phyloP scores from a whole-genome alignment of 2,113 vertebrate genomes.

The Anguilla rostrata region DNA sequence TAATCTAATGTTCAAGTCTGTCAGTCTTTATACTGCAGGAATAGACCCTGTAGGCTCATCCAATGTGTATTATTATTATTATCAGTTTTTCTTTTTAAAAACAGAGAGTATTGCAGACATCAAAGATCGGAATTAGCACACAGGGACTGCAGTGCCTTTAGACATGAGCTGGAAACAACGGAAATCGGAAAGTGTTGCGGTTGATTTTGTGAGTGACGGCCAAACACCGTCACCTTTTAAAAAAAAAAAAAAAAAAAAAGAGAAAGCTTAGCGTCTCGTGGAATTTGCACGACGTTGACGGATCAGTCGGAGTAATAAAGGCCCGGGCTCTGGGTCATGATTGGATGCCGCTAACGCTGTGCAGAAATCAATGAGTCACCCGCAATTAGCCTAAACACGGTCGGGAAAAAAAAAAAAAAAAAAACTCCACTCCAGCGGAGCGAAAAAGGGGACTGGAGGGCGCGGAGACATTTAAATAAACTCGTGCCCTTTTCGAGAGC shows the following conservation, averaged over 20 bases:
- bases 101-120: constrained; percentile 22
- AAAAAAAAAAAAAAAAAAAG: too few species aligned
- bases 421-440: constrained; percentile 12
- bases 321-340: background rate
- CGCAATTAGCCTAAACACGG: background rate
- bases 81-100: background rate
- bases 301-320: constrained; percentile 17
- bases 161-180: constrained; percentile 20
- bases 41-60: background rate
- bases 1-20: constrained; percentile 27
- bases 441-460: constrained; percentile 19
- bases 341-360: background rate
- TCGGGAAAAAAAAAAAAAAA: background rate
- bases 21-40: constrained; percentile 21
- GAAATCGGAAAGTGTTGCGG: constrained; percentile 25
- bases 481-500: constrained; percentile 38
- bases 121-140: constrained; percentile 6
- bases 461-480: constrained; percentile 36
- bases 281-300: constrained; percentile 9
- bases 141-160: background rate
- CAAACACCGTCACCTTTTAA: background rate
- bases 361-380: constrained; percentile 1
- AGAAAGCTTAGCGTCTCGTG: background rate
- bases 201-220: constrained; percentile 30
- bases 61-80: background rate